phyloP scores from a whole-genome alignment of 2,113 vertebrate genomes.

The Tetrax tetrax region DNA sequence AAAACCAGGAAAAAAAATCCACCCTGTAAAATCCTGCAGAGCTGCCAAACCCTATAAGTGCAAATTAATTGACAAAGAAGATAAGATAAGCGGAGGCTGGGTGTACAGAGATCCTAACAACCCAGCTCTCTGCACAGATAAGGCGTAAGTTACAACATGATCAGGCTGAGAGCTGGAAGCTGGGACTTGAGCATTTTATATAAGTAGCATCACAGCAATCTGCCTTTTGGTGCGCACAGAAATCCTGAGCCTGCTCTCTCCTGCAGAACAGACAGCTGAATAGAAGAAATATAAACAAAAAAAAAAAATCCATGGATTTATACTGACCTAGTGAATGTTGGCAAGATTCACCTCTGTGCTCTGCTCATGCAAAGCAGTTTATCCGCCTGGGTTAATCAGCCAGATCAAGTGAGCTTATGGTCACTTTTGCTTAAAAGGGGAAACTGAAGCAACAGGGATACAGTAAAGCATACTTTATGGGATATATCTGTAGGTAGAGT shows the following conservation, averaged over 20 bases:
- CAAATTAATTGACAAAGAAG: constrained; percentile 48
- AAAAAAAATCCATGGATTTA: background rate
- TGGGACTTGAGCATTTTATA: background rate
- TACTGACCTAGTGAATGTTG: background rate
- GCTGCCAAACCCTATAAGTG: background rate
- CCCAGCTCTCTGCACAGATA: constrained; percentile 7
- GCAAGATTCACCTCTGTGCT: background rate
- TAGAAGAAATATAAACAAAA: background rate
- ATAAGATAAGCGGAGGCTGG: constrained; percentile 6
- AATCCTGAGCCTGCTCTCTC: background rate
- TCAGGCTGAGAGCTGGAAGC: background rate
- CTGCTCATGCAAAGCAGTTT: background rate
- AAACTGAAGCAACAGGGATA: background rate
- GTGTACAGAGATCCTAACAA: constrained; percentile 10
- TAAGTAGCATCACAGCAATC: background rate
- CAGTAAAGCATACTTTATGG: background rate
- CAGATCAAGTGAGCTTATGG: background rate
- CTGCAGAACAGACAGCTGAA: background rate
- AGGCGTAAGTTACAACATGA: background rate
- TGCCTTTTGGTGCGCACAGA: accelerated
- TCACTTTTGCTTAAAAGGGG: background rate
- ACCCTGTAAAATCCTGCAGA: background rate
- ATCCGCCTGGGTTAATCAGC: background rate
- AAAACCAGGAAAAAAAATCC: background rate
- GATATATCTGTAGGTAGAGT: background rate